Evolutionary conservation across 2,797 vertebrate genomes (phyloP).

Genomic region (Acanthis flammea): DNA sequence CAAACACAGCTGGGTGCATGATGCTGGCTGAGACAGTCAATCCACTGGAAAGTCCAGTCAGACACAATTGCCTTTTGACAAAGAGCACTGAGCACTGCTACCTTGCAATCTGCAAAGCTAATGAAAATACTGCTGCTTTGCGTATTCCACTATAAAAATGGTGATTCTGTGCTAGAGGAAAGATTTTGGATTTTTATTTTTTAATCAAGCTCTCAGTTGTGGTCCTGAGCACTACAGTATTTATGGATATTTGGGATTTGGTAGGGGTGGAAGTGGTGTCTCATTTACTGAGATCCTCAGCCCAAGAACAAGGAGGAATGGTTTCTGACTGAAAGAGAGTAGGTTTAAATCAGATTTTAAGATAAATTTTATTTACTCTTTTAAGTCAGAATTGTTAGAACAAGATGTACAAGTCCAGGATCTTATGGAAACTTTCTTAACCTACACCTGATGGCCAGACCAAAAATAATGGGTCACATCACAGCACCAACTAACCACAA

Average conservation of each 20-base stretch:
- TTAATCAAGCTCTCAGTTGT: background rate
- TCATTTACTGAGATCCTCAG: background rate
- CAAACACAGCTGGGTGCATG: background rate
- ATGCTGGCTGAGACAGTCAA: background rate
- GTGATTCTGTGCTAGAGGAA: background rate
- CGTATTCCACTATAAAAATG: background rate
- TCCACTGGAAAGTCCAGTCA: background rate
- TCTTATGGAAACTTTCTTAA: background rate
- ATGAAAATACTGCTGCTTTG: background rate
- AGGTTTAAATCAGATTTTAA: background rate
- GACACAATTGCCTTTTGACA: background rate
- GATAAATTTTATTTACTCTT: background rate
- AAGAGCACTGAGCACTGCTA: accelerated
- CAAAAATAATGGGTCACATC: background rate
- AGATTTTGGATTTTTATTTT: background rate
- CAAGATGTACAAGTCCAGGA: background rate
- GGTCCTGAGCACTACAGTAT: background rate
- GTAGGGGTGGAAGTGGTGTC: background rate
- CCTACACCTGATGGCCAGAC: background rate
- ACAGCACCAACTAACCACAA: background rate
- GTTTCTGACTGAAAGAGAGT: background rate
- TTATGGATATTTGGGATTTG: background rate
- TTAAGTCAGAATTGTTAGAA: background rate
- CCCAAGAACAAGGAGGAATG: background rate
- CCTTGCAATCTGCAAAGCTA: background rate